Conservation (phyloP, 2,888 invertebrate species). For the Drosophila diplacantha region DNA sequence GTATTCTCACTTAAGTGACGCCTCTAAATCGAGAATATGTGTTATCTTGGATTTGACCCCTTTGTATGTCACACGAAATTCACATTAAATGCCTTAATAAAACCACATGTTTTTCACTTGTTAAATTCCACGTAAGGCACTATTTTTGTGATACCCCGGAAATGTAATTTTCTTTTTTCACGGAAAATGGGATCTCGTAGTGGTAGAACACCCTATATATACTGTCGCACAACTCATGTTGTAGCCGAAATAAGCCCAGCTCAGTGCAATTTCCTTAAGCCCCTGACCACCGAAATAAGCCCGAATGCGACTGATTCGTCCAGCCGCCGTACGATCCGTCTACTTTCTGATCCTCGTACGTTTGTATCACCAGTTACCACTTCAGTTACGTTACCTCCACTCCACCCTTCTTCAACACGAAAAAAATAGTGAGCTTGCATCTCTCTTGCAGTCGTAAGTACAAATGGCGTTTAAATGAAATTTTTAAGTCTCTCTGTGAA, state of each 20-base stretch:
- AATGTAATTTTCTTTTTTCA: slow-evolving; percentile 8
- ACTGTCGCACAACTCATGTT: slow-evolving; percentile 48
- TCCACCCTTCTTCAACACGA: slow-evolving; percentile 55
- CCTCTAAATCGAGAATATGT: not conserved
- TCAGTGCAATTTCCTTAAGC: slow-evolving; percentile 16
- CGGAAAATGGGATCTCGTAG: slow-evolving; percentile 8
- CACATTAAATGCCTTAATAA: not conserved
- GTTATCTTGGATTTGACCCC: not conserved
- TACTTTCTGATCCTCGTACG: slow-evolving; percentile 50
- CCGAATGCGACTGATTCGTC: slow-evolving; percentile 39
- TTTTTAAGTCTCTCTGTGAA: slow-evolving; percentile 70
- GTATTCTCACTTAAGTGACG: not conserved
- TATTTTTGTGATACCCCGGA: not conserved
- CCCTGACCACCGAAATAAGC: slow-evolving; percentile 11
- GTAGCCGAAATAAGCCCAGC: slow-evolving; percentile 30
- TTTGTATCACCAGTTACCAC: slow-evolving; percentile 56
- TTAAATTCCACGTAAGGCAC: not conserved
- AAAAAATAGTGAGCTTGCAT: slow-evolving; percentile 38
- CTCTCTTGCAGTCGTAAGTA: slow-evolving; percentile 73
- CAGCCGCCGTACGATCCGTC: slow-evolving; percentile 42
- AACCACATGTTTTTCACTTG: not conserved
- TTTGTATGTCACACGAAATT: not conserved
- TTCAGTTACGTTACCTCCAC: slow-evolving; percentile 48
- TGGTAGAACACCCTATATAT: slow-evolving; percentile 8
- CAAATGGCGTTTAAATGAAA: slow-evolving; percentile 78